Base-by-base conservation (phyloP, 2,797 vertebrate species). In the Dicrostonyx torquatus region DNA sequence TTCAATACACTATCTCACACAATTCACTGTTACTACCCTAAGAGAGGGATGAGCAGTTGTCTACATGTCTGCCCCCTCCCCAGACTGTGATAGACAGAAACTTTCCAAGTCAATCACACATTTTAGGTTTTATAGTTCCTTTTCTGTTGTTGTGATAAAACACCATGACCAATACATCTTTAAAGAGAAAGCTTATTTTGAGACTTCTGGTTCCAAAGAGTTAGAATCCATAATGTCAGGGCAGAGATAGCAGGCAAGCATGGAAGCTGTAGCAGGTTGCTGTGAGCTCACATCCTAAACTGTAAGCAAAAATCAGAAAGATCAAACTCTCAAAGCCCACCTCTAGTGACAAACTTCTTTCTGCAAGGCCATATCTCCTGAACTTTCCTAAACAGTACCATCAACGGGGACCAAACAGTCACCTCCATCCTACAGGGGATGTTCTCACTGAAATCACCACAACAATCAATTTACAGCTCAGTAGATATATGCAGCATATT, bases 111-210 rank as follows among this genome's bases (percentile, higher is more conserved):
- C 34, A 70, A 6, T 94, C 50, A 83, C 22, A 89, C 26, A 77
- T 95, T 94, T 79, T 82, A 96, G 94, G 15, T 64, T 10, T 53
- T 55, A 53, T 37, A 88, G 43, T 24, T 17, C 31, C 14, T 43
- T 88, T 80, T 73, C 64, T 72, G 2, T 62, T 29, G 64, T n/a
- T 86, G 24, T 58, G 15, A 73, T 58, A 24, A 68, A 53, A 48
- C 3, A 31, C n/a, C 12, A 6, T 29, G 37, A 37, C 24, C 31
- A 50, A 72, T 22, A 22, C 3, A 22, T 45, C 24, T 73, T 17
- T 43, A 73, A 24, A 12, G 22, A 72, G 53, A 80, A 79, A 48
- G 17, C 29, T 53, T 68, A 58, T 13, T 80, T 43, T 70, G 22
- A 24, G 22, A 17, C n/a, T 37, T 48, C 78, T 3, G 29, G 3